Evolutionary conservation across 1,140 invertebrate genomes (phyloP).

Genomic region (Drosophila leontia): DNA sequence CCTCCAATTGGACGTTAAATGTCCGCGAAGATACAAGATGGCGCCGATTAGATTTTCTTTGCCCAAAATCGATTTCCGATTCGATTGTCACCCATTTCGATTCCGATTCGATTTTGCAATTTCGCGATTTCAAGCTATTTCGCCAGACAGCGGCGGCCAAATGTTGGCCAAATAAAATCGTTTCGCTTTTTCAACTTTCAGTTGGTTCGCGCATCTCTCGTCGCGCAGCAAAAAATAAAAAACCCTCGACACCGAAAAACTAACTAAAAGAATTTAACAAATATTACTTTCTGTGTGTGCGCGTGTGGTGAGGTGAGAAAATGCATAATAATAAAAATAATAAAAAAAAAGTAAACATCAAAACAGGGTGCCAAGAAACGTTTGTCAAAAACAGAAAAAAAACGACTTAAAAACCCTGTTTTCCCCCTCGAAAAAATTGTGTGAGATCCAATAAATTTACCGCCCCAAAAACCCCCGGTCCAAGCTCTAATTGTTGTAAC

Average conservation of each 20-base stretch:
- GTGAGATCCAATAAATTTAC: neutral
- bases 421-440: neutral
- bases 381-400: conserved; percentile 10
- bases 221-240: conserved; percentile 13
- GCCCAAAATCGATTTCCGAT: conserved; percentile 34
- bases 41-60: conserved; percentile 30
- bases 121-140: conserved; percentile 57
- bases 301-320: conserved; percentile 32
- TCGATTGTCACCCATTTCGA: neutral
- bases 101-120: conserved; percentile 51
- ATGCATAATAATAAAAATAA: neutral
- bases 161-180: conserved; percentile 63
- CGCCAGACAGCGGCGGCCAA: conserved; percentile 26
- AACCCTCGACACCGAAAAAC: conserved; percentile 12
- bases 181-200: conserved; percentile 44
- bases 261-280: conserved; percentile 4
- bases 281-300: conserved; percentile 25
- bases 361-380: conserved; percentile 1
- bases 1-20: conserved; percentile 66
- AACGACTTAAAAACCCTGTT: neutral
- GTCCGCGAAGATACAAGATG: conserved; percentile 50
- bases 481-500: neutral
- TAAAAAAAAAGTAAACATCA: neutral
- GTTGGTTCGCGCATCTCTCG: conserved; percentile 64
- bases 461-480: neutral